Evolutionary conservation across 2,797 vertebrate species (phyloP), one percentile per base, ranked within the genome.

Genomic region (Dermochelys coriacea): DNA sequence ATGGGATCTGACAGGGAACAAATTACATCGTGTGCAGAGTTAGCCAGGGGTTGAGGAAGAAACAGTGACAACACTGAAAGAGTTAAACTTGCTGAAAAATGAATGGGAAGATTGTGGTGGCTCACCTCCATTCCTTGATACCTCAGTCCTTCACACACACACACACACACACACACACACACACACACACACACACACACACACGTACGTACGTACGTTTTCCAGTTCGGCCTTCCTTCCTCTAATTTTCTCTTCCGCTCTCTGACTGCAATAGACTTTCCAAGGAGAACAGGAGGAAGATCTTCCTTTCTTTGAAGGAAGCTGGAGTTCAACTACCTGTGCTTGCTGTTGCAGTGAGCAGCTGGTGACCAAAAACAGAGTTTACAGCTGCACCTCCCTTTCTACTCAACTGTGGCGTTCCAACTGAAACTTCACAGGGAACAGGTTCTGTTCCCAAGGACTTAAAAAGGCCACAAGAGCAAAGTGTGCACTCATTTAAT

Each of bases 291-390:
- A 6, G 4, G 21, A 51, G 64, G 80, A 88, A 61, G 68, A 37
- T 47, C 12, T 2, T 23, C 37, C 47, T 18, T n/a, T 29, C 80
- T 80, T 27, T 51, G 41, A 88, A 80, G 47, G 18, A 81, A 93
- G 37, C 3, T 15, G 25, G 3, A 3, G 41, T 29, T 79, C 50
- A 77, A 19, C 49, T 52, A 18, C 15, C 41, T 55, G 74, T 45
- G 29, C 21, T 37, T 80, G 49, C 16, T 74, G 31, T 1, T 0
- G 0, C 4, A 90, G 5, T 4, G 82, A 81, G 34, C 5, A 57
- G 55, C 80, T 74, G 52, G 45, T 57, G 90, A 54, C 31, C 16
- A 49, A 49, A 47, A 77, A 47, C 25, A 68, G 64, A 21, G n/a
- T n/a, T 68, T 37, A 37, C 9, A 1, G 34, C 18, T 68, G n/a